These are phyloP conservation scores for Amblyopsis rosae DNA, from an alignment of 2,113 vertebrate genomes.

Conservation along the genomic window DNA sequence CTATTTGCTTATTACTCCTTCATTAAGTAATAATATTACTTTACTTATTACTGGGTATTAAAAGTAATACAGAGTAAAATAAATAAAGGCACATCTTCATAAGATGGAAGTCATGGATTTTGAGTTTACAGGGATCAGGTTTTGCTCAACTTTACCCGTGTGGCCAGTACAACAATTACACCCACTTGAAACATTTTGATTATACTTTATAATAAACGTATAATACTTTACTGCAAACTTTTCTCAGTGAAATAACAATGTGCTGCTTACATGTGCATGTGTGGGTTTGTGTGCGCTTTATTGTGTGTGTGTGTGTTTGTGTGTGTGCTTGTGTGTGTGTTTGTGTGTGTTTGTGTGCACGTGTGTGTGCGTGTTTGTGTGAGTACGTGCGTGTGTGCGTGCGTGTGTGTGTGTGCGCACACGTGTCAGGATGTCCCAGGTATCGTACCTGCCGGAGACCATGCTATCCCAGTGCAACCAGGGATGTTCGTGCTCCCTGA, in stretches of 20 bases:
- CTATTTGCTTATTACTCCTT: no score
- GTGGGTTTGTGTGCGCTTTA: conserved; percentile 7
- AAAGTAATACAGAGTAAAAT: no score
- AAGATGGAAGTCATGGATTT: no score
- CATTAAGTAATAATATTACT: no score
- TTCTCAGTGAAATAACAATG: background rate
- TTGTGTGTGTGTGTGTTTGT: conserved; percentile 4
- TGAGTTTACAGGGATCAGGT: no score
- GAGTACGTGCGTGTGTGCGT: background rate
- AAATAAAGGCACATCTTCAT: no score
- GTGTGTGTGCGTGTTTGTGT: conserved; percentile 9
- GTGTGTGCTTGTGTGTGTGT: background rate
- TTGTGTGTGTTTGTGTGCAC: conserved; percentile 6
- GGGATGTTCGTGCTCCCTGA: conserved; percentile 83
- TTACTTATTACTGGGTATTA: no score
- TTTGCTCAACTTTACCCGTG: no score
- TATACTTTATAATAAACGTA: no score
- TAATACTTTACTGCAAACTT: no score
- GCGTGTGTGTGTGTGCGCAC: conserved; percentile 6
- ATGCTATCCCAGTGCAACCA: conserved; percentile 87
- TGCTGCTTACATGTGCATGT: background rate
- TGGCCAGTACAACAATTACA: no score
- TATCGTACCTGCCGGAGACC: conserved; percentile 68
- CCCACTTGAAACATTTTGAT: no score
- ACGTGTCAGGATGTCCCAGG: conserved; percentile 63